phyloP scores from a whole-genome alignment of 1,140 invertebrate genomes.

The Anthonomus grandis region DNA sequence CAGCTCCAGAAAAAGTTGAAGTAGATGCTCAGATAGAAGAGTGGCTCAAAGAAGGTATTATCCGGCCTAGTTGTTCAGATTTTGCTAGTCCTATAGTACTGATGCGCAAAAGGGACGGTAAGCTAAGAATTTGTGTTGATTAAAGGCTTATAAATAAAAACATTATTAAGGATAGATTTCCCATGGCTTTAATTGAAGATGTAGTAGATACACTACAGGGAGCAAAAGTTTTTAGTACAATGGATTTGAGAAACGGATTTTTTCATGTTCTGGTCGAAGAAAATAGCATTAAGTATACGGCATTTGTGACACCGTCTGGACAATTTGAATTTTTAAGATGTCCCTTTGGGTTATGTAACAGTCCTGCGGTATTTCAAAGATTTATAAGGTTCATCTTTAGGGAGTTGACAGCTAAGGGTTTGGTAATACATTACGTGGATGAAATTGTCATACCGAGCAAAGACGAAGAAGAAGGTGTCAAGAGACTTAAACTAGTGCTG shows the following conservation, averaged over 20 bases:
- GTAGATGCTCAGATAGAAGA: conserved; percentile 23
- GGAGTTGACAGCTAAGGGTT: conserved; percentile 29
- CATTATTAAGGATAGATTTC: conserved; percentile 39
- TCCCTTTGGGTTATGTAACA: conserved; percentile 37
- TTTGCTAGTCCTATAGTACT: conserved; percentile 51
- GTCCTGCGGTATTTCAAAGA: conserved; percentile 24
- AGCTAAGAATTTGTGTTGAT: conserved; percentile 52
- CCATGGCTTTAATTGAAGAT: conserved; percentile 36
- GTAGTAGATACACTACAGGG: conserved; percentile 27
- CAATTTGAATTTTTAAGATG: conserved; percentile 37
- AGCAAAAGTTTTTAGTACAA: conserved; percentile 29
- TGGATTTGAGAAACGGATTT: conserved; percentile 46
- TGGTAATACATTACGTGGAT: conserved; percentile 31
- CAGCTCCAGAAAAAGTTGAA: conserved; percentile 29
- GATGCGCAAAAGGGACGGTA: conserved; percentile 44
- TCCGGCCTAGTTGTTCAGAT: conserved; percentile 41
- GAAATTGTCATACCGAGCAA: conserved; percentile 34
- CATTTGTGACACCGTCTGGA: conserved; percentile 34
- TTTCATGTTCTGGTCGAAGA: conserved; percentile 37
- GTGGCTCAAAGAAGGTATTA: conserved; percentile 25
- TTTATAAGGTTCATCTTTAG: conserved; percentile 36
- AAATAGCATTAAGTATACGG: conserved; percentile 33
- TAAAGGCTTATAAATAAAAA: conserved; percentile 50
- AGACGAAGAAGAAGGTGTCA: conserved; percentile 20
- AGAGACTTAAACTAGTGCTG: conserved; percentile 29